Evolutionary conservation across 2,113 vertebrate genomes (phyloP), one percentile per base, ranked within the genome.

Genomic region (Merops nubicus): DNA sequence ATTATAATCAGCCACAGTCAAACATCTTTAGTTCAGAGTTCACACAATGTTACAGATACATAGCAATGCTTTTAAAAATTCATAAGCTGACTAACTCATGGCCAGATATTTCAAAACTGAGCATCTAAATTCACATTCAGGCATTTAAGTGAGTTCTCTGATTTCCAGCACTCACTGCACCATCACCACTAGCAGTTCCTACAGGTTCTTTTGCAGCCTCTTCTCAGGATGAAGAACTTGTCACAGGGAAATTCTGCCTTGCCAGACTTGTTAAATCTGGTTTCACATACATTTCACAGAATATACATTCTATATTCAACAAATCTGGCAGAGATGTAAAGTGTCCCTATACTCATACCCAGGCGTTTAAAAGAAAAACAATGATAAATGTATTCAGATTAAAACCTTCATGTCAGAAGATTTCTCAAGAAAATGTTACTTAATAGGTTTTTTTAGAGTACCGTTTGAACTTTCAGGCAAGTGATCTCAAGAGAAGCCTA

Each of bases 241-340:
- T 85, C 43, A 51, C 20, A 85, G 70, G 70, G 83, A 94, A 88
- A 80, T 88, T 92, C 63, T 88, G n/a, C 54, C 45, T 92, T 86
- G 53, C 79, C 48, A 95, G 68, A 81, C 76, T 78, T 74, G n/a
- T 77, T 89, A 91, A 80, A 36, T 94, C 63, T 91, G 40, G 14
- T 80, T 92, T 86, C 50, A 87, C 34, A 78, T 33, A 67, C 10
- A 63, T 84, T 92, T 85, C 83, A 91, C 28, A 69, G 45, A 81
- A 65, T 91, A 84, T 45, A 65, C 0, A 3, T 54, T 78, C 81
- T 23, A 67, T 43, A 92, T 87, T 75, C 25, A 47, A 91, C 75
- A 95, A 86, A 56, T 8, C 56, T 85, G 64, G 11, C n/a, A 95
- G 73, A 83, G 54, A 77, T 36, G 8, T 74, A 85, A 93, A 91